A percentile compares a stretch with the other conserved stretches of the same genome.
Evolutionary conservation across 2,797 vertebrate genomes (phyloP).

Genomic region (Falco biarmicus): DNA sequence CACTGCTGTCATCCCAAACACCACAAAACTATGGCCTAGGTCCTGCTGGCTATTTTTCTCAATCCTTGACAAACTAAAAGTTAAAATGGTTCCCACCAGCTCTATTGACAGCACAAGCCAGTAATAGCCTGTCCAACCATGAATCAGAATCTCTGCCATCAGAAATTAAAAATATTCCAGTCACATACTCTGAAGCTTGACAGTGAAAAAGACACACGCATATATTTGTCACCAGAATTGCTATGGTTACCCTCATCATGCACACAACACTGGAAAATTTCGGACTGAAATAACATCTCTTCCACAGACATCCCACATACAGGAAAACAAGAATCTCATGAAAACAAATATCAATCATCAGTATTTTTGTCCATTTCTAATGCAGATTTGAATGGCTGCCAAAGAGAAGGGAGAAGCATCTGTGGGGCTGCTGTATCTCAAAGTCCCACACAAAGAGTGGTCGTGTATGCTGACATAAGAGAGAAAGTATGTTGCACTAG

Average conservation of each 20-base stretch:
- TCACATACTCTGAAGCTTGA: not conserved
- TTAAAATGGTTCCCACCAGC: not conserved
- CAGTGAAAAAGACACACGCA: not conserved
- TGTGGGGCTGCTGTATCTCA: conserved; percentile 3
- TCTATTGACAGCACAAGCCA: not conserved
- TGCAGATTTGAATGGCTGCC: not conserved
- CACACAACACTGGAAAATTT: conserved; percentile 1
- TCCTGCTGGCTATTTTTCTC: not conserved
- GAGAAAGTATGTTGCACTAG: not conserved
- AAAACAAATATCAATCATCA: not conserved
- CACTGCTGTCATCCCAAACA: not conserved
- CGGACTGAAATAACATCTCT: not conserved
- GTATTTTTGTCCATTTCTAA: not conserved
- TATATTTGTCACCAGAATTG: not conserved
- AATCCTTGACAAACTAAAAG: not conserved
- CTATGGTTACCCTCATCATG: not conserved
- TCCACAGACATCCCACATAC: not conserved
- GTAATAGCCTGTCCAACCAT: not conserved
- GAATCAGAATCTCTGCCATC: conserved; percentile 13
- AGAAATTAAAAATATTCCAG: conserved; percentile 16
- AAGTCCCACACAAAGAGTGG: not conserved
- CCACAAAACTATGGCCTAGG: not conserved
- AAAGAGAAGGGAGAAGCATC: conserved; percentile 5
- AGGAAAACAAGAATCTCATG: not conserved
- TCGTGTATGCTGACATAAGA: not conserved